A percentile compares a stretch with the other conserved stretches of the same genome.
phyloP scores from a whole-genome alignment of 2,113 vertebrate genomes.

The Phyllopteryx taeniolatus region DNA sequence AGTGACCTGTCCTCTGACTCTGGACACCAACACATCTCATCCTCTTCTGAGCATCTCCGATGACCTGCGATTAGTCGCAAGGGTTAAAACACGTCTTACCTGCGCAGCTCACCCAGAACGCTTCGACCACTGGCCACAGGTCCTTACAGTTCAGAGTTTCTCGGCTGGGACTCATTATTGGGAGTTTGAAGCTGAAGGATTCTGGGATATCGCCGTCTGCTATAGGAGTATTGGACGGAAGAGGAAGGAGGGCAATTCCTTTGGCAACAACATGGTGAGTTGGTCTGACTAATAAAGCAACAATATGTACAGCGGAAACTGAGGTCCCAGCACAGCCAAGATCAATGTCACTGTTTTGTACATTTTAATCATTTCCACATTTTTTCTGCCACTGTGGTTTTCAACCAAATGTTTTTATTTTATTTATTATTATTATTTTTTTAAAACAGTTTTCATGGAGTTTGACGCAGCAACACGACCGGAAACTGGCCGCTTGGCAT shows the following conservation, averaged over 20 bases:
- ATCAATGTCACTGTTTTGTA: too few species aligned
- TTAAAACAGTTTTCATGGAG: constrained; percentile 68
- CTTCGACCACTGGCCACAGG: constrained; percentile 75
- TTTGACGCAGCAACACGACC: constrained; percentile 69
- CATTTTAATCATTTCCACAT: too few species aligned
- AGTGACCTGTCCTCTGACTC: constrained; percentile 65
- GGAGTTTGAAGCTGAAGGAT: constrained; percentile 71
- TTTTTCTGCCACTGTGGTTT: neutral
- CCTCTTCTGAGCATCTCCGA: constrained; percentile 68
- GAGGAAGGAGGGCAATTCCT: constrained; percentile 66
- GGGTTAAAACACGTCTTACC: constrained; percentile 54
- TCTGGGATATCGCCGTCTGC: constrained; percentile 71
- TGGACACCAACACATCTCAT: constrained; percentile 69
- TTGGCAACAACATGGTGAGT: constrained; percentile 71
- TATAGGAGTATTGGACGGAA: constrained; percentile 70
- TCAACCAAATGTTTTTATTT: neutral
- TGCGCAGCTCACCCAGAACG: constrained; percentile 57
- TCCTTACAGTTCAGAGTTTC: constrained; percentile 62
- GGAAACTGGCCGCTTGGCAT: constrained; percentile 72
- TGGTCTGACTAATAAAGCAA: neutral
- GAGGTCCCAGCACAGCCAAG: too few species aligned
- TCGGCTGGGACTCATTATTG: constrained; percentile 71
- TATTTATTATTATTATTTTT: neutral
- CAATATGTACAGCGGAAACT: neutral
- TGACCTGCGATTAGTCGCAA: constrained; percentile 57